Evolutionary conservation across 2,888 invertebrate genomes (phyloP), one percentile per base, ranked within the genome.

Genomic region (Cordilura impudica): DNA sequence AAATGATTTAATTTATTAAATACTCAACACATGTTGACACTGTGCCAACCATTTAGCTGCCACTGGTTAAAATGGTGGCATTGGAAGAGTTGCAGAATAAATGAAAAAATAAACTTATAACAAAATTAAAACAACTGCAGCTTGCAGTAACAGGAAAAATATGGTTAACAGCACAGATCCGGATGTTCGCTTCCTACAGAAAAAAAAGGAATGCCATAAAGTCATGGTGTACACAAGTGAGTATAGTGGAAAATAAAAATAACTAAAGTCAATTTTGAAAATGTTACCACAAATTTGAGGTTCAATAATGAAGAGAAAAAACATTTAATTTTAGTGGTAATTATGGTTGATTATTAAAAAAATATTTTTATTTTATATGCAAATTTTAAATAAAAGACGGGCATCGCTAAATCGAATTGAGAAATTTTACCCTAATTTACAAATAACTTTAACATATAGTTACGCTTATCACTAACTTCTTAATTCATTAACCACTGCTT

Each of bases 1-100:
- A 47, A 66, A 47, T 74, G 74, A 71, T 71, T 75, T 66, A 75
- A 79, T 79, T 79, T 79, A 79, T 79, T 79, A 74, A 75, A 79
- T 71, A 63, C 56, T 75, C 63, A 75, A 79, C 79, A 79, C 54
- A 79, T 75, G 79, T 75, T 75, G 79, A 79, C 74, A 71, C 70
- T 74, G 60, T 79, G 71, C 74, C 74, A 71, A 61, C 61, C 71
- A 75, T 79, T 71, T 56, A 51, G 51, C 66, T 65, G 71, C 61
- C 67, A 71, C 61, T 69, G 53, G 53, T 18, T 70, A 51, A 39
- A n/a, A n/a, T 39, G 35, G 8, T 18, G 16, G 35, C 23, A 6
- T 8, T 26, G 23, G 26, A 45, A 31, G 23, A 54, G 56, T 65
- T 35, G 51, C n/a, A 43, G 35, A 31, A 58, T 53, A 49, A 69